phyloP scores from a whole-genome alignment of 1,140 invertebrate species.

The Lepidostoma basale region DNA sequence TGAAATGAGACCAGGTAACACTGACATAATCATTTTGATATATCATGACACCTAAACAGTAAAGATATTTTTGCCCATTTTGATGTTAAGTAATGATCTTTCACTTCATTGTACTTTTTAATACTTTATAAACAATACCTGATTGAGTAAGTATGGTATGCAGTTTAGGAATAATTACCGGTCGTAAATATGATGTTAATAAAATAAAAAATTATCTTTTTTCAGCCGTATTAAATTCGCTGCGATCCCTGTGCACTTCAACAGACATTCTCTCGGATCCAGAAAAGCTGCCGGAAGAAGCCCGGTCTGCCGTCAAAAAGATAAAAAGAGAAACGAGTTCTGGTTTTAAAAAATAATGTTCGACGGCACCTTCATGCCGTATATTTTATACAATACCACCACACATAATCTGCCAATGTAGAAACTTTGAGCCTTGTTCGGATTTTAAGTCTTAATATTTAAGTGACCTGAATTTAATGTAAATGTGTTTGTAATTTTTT shows the following conservation, averaged over 20 bases:
- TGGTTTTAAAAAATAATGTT: slow-evolving; percentile 31
- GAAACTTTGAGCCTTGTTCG: slow-evolving; percentile 7
- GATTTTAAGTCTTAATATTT: slow-evolving; percentile 33
- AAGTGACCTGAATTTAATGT: slow-evolving; percentile 42
- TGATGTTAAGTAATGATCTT: too few relatives aligned
- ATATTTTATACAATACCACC: neutral
- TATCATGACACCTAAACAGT: too few relatives aligned
- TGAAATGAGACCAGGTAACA: slow-evolving; percentile 86
- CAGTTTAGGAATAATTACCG: neutral
- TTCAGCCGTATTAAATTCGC: slow-evolving; percentile 89
- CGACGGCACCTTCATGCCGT: neutral
- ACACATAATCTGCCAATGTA: slow-evolving; percentile 1
- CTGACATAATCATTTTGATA: too few relatives aligned
- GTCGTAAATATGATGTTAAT: neutral
- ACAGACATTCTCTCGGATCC: slow-evolving; percentile 93
- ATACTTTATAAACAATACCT: too few relatives aligned
- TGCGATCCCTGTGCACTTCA: slow-evolving; percentile 87
- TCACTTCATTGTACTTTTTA: too few relatives aligned
- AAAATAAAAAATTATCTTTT: slow-evolving; percentile 48
- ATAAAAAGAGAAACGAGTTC: slow-evolving; percentile 35
- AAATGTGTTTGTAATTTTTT: slow-evolving; percentile 13
- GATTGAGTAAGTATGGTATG: neutral
- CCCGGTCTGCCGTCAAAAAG: slow-evolving; percentile 64
- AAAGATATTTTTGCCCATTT: too few relatives aligned
- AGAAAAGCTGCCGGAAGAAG: slow-evolving; percentile 85